Evolutionary conservation across 2,113 vertebrate genomes (phyloP).

Genomic region (Paraplagusia blochii): DNA sequence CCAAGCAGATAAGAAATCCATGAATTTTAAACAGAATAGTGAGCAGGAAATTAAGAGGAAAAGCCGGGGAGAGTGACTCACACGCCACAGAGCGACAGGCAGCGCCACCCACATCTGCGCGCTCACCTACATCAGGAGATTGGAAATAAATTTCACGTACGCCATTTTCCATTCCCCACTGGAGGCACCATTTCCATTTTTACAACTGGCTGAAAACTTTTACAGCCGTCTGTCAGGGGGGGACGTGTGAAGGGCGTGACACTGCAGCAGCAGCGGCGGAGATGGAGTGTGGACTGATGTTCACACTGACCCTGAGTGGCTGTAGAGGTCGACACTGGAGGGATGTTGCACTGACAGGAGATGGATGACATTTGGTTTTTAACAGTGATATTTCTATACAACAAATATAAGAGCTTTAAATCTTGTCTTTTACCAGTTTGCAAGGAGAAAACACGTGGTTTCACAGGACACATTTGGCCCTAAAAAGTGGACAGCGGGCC

Average conservation of each 20-base stretch:
- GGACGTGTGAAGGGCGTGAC: conserved; percentile 71
- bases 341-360: conserved; percentile 1
- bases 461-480: too few species aligned
- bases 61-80: conserved; percentile 30
- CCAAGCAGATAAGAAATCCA: conserved; percentile 91
- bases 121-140: conserved; percentile 42
- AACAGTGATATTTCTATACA: background rate
- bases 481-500: too few species aligned
- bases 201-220: conserved; percentile 76
- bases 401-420: too few species aligned
- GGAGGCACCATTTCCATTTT: conserved; percentile 75
- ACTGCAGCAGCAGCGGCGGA: conserved; percentile 34
- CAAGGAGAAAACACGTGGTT: too few species aligned
- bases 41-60: conserved; percentile 62
- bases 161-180: conserved; percentile 62
- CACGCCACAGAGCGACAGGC: conserved; percentile 24
- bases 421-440: too few species aligned
- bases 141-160: conserved; percentile 74
- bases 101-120: conserved; percentile 50
- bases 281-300: conserved; percentile 26
- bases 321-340: conserved; percentile 10
- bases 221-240: conserved; percentile 70
- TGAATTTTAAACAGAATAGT: conserved; percentile 87
- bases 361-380: background rate
- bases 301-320: conserved; percentile 22